These are phyloP conservation scores for Notamacropus eugenii DNA, from an alignment of 2,797 vertebrate genomes.

Conservation along the genomic window DNA sequence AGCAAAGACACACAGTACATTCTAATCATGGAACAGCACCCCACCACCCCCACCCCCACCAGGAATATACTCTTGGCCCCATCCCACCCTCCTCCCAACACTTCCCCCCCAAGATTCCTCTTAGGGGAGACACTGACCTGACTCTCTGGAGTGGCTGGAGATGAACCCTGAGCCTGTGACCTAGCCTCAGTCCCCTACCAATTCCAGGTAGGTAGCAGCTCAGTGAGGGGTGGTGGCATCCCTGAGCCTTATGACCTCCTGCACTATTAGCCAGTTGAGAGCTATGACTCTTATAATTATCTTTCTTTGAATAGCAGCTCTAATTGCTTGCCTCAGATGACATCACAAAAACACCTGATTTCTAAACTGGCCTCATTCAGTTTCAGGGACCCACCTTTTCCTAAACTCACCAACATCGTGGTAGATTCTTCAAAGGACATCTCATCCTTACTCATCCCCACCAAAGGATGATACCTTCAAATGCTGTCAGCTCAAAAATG, in stretches of 20 bases:
- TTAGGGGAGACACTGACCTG: conserved; percentile 49
- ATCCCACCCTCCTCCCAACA: not conserved
- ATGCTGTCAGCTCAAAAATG: not conserved
- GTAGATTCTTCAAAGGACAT: conserved; percentile 14
- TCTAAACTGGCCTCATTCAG: conserved; percentile 6
- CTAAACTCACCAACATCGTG: not conserved
- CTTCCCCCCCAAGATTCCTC: not conserved
- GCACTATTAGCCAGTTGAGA: not conserved
- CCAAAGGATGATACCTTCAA: not conserved
- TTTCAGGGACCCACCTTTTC: conserved; percentile 45
- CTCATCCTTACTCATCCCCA: not conserved
- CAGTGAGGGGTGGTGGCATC: not conserved
- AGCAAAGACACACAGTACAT: not conserved
- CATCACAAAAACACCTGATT: conserved; percentile 4
- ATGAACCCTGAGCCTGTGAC: not conserved
- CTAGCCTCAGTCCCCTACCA: not conserved
- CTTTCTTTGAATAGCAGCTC: not conserved
- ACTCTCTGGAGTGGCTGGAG: accelerated
- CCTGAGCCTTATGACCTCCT: not conserved
- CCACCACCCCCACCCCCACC: not conserved
- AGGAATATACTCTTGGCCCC: not conserved
- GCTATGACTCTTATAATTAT: not conserved
- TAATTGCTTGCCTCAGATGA: conserved; percentile 59
- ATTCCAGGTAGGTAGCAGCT: not conserved
- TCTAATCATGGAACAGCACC: not conserved